Percentiles rank a stretch among this genome's conserved stretches.
Evolutionary conservation across 1,140 invertebrate species (phyloP).

Genomic region (Phocides pigmalion): DNA sequence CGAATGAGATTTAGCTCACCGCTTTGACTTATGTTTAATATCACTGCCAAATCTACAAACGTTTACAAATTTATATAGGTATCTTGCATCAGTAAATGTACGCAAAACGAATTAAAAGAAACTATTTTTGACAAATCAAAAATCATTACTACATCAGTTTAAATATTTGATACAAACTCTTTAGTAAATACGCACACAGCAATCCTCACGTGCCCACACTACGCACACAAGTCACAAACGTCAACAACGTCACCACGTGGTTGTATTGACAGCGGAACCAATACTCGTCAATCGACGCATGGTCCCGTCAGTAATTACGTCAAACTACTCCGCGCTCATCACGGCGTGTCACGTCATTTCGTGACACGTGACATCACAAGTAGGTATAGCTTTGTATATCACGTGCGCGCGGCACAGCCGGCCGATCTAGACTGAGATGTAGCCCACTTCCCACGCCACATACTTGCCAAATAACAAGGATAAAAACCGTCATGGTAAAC

Average conservation of each 20-base stretch:
- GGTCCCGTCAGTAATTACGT: conserved; percentile 28
- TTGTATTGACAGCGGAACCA: conserved; percentile 23
- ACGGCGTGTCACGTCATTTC: conserved; percentile 24
- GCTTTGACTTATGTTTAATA: background rate
- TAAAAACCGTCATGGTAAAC: conserved; percentile 50
- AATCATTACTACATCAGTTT: background rate
- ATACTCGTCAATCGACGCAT: conserved; percentile 21
- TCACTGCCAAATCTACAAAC: background rate
- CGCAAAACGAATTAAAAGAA: no score
- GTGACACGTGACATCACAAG: conserved; percentile 33
- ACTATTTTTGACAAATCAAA: background rate
- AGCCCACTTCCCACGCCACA: conserved; percentile 50
- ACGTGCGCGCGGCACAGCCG: conserved; percentile 59
- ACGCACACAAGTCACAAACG: conserved; percentile 13
- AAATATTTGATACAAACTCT: background rate
- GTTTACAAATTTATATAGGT: background rate
- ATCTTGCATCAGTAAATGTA: background rate
- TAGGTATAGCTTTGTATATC: conserved; percentile 48
- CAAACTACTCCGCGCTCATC: conserved; percentile 15
- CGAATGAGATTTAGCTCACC: background rate
- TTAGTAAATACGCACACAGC: background rate
- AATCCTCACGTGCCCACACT: background rate
- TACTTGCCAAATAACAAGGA: conserved; percentile 60
- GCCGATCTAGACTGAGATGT: conserved; percentile 67
- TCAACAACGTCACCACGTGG: conserved; percentile 32